Evolutionary conservation across 2,888 invertebrate genomes (phyloP).

Genomic region (Blastobasis lacticolella): DNA sequence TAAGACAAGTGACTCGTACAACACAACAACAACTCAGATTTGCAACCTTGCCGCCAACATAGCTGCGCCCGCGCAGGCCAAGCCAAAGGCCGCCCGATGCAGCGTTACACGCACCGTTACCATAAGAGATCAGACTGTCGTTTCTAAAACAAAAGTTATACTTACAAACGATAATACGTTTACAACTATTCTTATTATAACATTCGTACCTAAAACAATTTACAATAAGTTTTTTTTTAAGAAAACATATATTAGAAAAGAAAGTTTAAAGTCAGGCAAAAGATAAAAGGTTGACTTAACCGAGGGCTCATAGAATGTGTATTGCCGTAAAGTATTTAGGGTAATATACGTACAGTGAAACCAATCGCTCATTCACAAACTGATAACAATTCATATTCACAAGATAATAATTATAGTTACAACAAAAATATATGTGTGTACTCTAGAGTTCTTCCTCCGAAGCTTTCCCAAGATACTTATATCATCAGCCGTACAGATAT

Average conservation of each 20-base stretch:
- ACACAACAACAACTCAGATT: too few species aligned
- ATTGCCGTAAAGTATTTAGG: constrained; percentile 1
- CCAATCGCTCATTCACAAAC: too few species aligned
- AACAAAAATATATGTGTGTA: constrained; percentile 67
- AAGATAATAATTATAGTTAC: constrained; percentile 37
- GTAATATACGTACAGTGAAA: too few species aligned
- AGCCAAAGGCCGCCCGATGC: constrained; percentile 7
- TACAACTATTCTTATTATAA: constrained; percentile 65
- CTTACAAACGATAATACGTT: constrained; percentile 63
- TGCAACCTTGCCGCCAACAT: too few species aligned
- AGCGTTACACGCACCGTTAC: constrained; percentile 41
- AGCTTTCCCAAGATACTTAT: constrained; percentile 13
- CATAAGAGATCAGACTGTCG: constrained; percentile 72
- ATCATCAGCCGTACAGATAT: constrained; percentile 30
- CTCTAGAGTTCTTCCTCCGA: constrained; percentile 28
- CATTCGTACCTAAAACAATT: constrained; percentile 66
- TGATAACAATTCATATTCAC: constrained; percentile 7
- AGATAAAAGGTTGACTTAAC: constrained; percentile 23
- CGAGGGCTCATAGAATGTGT: constrained; percentile 11
- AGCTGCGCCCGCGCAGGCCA: too few species aligned
- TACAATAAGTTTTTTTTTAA: constrained; percentile 44
- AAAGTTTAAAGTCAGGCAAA: constrained; percentile 24
- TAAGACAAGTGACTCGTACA: too few species aligned
- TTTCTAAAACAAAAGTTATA: constrained; percentile 62
- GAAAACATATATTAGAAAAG: constrained; percentile 29